Base-by-base conservation (phyloP, 2,113 vertebrate species). In the Helogale parvula region DNA sequence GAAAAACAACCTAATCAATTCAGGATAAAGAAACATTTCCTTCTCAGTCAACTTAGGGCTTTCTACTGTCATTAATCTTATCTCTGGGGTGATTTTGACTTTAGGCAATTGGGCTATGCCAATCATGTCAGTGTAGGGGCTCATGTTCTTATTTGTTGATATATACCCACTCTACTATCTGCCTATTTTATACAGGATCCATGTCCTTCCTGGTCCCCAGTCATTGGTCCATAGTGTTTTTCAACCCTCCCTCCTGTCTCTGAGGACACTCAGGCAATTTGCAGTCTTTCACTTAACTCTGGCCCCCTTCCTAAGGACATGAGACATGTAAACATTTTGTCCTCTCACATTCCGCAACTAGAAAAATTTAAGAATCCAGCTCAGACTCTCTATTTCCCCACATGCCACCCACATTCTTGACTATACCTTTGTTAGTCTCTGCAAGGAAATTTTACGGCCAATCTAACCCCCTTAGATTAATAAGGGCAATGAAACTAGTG, bases 401-500 rank as follows among this genome's bases (percentile, higher is more conserved):
- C 23, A n/a, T 35, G 8, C 65, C 33, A 31, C 27, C 6, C 6
- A 35, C 5, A 31, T 54, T 66, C 52, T 8, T 45, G 31, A 84
- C 31, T 35, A 31, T 12, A 74, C 15, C 11, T n/a, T 47, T 89
- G 38, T n/a, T 52, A 71, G 2, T 7, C 33, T 57, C 10, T 66
- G 29, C 71, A 69, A 35, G 54, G 16, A 82, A 71, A 84, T 31
- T 45, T 83, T 69, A 10, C 47, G 15, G 12, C 27, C 50, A 82
- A 29, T 3, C 0, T 14, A 57, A 7, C 6, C 2, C 3, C 4
- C 16, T 11, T 45, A 7, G 11, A 5, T 76, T 68, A 2, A 1
- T 68, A 41, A 4, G 33, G n/a, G 31, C 25, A 80, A 54, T 13
- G 4, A 69, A 29, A 17, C 7, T 4, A 27, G 15, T 19, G 23